A percentile compares a stretch with the other conserved stretches of the same genome.
Conservation (phyloP, 2,113 vertebrate species). For the Canis aureus region DNA sequence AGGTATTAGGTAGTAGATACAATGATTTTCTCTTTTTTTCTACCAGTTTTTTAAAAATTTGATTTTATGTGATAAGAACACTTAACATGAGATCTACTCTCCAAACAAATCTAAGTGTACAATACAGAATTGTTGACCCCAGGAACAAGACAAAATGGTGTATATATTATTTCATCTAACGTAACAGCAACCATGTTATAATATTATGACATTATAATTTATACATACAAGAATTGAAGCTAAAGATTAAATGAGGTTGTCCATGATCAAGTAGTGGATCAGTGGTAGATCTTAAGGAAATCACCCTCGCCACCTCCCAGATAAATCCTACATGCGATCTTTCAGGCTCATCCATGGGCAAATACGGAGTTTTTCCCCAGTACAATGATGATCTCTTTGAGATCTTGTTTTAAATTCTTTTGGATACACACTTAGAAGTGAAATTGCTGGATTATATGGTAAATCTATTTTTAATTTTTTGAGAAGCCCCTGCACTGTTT, state of each 20-base stretch:
- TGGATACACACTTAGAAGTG: not conserved
- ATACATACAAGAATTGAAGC: not conserved
- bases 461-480: not conserved
- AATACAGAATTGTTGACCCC: not conserved
- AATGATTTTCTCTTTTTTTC: not conserved
- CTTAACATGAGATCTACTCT: not conserved
- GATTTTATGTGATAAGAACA: not conserved
- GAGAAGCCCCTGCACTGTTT: not conserved
- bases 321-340: not conserved
- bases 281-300: not conserved
- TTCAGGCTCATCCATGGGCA: not conserved
- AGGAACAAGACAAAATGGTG: not conserved
- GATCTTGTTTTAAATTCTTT: not conserved
- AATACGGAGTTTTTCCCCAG: no score
- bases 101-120: not conserved
- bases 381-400: not conserved
- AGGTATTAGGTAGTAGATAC: not conserved
- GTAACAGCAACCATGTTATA: not conserved
- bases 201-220: not conserved
- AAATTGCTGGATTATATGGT: not conserved
- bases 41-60: not conserved
- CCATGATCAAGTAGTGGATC: not conserved
- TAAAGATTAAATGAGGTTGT: not conserved
- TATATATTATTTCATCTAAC: not conserved
- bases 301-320: rapidly evolving